Conservation (phyloP, 2,113 vertebrate genomes). For the Apus apus region DNA sequence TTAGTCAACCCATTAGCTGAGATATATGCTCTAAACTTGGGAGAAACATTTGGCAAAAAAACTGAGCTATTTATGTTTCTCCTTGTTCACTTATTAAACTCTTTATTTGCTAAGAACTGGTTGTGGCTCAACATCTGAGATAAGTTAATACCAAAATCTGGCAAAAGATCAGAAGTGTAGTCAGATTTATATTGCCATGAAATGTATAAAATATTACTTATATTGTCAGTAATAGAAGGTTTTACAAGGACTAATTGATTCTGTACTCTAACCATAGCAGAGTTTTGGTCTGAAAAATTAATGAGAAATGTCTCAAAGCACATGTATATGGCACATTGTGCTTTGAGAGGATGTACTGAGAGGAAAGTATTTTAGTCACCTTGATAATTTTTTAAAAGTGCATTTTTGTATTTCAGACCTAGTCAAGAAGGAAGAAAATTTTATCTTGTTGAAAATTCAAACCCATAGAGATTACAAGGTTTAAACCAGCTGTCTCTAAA, state of each 20-base stretch:
- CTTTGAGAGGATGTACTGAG: too few relatives aligned
- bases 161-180: neutral
- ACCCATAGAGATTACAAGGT: neutral
- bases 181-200: too few relatives aligned
- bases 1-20: neutral
- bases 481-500: neutral
- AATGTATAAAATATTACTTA: too few relatives aligned
- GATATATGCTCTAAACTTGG: neutral
- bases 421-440: neutral
- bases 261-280: too few relatives aligned
- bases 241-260: too few relatives aligned
- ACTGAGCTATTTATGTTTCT: neutral
- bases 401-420: neutral
- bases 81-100: neutral
- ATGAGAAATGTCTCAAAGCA: too few relatives aligned
- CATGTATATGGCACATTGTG: too few relatives aligned
- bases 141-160: too few relatives aligned
- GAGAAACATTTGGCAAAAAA: neutral
- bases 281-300: too few relatives aligned
- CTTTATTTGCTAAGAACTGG: neutral
- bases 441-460: neutral
- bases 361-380: too few relatives aligned
- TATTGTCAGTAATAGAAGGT: too few relatives aligned
- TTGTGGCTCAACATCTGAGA: too few relatives aligned
- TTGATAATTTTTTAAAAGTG: neutral